Evolutionary conservation across 2,113 vertebrate species (phyloP).

Genomic region (Canis aureus): DNA sequence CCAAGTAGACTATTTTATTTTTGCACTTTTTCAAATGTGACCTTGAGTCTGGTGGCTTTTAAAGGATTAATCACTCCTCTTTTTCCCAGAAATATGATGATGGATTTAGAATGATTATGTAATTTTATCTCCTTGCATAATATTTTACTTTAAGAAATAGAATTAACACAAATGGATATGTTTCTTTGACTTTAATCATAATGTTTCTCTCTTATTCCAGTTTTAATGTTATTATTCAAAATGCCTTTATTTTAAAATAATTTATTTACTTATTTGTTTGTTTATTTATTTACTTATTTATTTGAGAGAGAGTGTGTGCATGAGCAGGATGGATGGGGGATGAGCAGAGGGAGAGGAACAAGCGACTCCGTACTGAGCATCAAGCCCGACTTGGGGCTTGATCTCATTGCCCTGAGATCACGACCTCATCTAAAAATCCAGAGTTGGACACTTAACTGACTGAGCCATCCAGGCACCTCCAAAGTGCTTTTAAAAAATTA

Average conservation of each 20-base stretch:
- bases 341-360: too few relatives aligned
- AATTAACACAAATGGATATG: neutral
- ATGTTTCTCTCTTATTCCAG: neutral
- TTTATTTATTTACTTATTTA: neutral
- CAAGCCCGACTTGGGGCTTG: too few relatives aligned
- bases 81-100: neutral
- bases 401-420: too few relatives aligned
- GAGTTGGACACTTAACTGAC: too few relatives aligned
- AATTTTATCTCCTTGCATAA: neutral
- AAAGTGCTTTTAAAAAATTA: neutral
- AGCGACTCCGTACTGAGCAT: too few relatives aligned
- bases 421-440: too few relatives aligned
- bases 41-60: neutral
- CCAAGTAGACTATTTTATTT: neutral
- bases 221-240: neutral
- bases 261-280: neutral
- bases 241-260: too few relatives aligned
- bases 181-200: neutral
- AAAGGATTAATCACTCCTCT: neutral
- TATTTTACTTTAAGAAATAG: neutral
- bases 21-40: neutral
- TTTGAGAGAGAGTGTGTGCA: neutral
- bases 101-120: neutral
- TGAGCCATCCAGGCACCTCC: too few relatives aligned
- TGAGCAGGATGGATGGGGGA: neutral